Percentiles rank a stretch among this genome's conserved stretches.
Conservation (phyloP, 2,113 vertebrate species). For the Xiphias gladius region DNA sequence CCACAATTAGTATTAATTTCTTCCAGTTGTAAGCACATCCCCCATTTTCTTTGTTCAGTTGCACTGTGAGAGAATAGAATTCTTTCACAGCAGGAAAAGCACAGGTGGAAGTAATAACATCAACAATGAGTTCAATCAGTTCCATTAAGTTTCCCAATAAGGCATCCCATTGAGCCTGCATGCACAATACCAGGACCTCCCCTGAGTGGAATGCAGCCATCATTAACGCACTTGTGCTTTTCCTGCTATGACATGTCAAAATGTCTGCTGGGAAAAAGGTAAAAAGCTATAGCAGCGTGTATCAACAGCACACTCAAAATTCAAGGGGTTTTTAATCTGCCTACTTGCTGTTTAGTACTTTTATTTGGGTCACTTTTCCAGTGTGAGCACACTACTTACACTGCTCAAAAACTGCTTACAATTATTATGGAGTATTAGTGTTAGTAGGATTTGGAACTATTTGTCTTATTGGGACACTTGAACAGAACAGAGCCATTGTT, state of each 20-base stretch:
- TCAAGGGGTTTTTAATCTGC: background rate
- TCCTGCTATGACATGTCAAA: background rate
- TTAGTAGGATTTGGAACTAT: background rate
- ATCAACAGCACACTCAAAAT: background rate
- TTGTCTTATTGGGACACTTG: background rate
- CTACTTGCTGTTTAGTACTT: no score
- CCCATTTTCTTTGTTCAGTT: background rate
- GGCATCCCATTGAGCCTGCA: background rate
- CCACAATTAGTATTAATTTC: background rate
- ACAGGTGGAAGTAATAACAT: background rate
- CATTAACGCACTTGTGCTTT: background rate
- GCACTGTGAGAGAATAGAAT: background rate
- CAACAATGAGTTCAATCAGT: no score
- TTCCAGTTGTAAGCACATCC: background rate
- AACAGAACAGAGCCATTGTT: background rate
- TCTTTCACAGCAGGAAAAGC: background rate
- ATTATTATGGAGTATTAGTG: background rate
- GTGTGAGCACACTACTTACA: background rate
- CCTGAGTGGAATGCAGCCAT: background rate
- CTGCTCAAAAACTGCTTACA: background rate
- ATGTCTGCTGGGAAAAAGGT: background rate
- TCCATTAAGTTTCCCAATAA: background rate
- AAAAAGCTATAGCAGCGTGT: background rate
- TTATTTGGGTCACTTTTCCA: no score
- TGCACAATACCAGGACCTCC: background rate